Conservation (phyloP, 2,888 invertebrate species). For the Cataglyphis altisquamis region DNA sequence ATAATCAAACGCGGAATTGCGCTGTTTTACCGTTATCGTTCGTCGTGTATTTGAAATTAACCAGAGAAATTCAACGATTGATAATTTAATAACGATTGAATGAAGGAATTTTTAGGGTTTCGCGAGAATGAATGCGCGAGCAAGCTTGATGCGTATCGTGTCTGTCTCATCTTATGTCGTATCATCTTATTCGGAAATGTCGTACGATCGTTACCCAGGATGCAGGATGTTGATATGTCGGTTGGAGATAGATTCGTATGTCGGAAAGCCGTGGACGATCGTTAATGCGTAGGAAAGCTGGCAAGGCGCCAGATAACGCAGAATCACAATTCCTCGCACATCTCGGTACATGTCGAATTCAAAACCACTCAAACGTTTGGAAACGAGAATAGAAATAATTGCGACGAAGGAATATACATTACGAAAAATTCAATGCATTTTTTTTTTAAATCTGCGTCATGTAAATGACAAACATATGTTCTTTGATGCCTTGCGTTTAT, state of each 20-base stretch:
- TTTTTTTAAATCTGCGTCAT: too few species aligned
- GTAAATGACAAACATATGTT: not conserved
- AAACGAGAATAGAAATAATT: constrained; percentile 19
- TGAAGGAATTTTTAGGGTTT: constrained; percentile 21
- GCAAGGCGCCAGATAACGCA: constrained; percentile 57
- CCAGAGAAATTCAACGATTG: constrained; percentile 23
- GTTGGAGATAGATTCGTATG: constrained; percentile 52
- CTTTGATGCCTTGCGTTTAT: not conserved
- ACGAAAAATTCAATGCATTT: not conserved
- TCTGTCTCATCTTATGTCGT: not conserved
- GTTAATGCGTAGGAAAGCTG: constrained; percentile 65
- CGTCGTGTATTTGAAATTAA: constrained; percentile 19
- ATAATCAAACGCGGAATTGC: constrained; percentile 27
- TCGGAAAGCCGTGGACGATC: constrained; percentile 65
- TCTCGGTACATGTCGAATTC: constrained; percentile 19
- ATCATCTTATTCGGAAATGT: constrained; percentile 26
- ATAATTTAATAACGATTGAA: constrained; percentile 42
- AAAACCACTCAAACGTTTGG: constrained; percentile 1
- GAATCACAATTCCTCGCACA: constrained; percentile 42
- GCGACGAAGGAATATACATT: not conserved
- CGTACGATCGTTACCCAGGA: not conserved
- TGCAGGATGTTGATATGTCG: constrained; percentile 42
- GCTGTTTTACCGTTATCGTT: not conserved
- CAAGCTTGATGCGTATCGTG: not conserved
- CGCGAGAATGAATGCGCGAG: not conserved